Percentiles rank a stretch among this genome's conserved stretches.
phyloP scores from a whole-genome alignment of 2,113 vertebrate genomes.

The Dipodomys ordii region DNA sequence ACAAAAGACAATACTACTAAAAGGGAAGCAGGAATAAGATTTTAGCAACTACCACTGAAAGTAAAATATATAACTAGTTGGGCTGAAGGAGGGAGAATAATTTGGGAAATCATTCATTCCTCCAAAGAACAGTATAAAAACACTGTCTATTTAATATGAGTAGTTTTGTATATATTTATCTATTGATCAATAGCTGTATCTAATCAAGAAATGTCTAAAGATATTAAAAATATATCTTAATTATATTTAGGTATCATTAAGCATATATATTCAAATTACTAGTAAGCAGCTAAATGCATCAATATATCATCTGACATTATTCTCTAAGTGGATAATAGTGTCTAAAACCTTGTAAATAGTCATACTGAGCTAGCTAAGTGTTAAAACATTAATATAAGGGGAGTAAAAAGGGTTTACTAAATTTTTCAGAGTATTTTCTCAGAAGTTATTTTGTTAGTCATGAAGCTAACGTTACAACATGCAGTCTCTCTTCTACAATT shows the following conservation, averaged over 20 bases:
- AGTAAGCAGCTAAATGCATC: slow-evolving; percentile 43
- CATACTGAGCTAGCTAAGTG: not conserved
- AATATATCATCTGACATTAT: slow-evolving; percentile 50
- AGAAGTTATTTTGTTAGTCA: slow-evolving; percentile 52
- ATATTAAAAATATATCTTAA: slow-evolving; percentile 36
- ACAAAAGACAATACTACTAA: slow-evolving; percentile 23
- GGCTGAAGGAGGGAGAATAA: not conserved
- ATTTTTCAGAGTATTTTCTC: slow-evolving; percentile 48
- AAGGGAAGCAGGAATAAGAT: not conserved
- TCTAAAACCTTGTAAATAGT: slow-evolving; percentile 46
- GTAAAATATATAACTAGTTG: slow-evolving; percentile 24
- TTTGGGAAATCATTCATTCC: not conserved
- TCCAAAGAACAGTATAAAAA: not conserved
- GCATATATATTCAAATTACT: slow-evolving; percentile 35
- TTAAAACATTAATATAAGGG: slow-evolving; percentile 17
- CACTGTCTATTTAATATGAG: slow-evolving; percentile 31
- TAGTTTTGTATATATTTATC: not conserved
- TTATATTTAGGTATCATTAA: slow-evolving; percentile 27
- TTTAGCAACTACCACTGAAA: not conserved
- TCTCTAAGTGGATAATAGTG: slow-evolving; percentile 13
- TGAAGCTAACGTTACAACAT: slow-evolving; percentile 36
- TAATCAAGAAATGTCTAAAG: slow-evolving; percentile 39
- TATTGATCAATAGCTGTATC: not conserved
- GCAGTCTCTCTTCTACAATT: not conserved
- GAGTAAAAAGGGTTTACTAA: not conserved